A percentile compares a stretch with the other conserved stretches of the same genome.
These are phyloP conservation scores for Eumeta japonica DNA, from an alignment of 1,140 invertebrate genomes.

Conservation along the genomic window DNA sequence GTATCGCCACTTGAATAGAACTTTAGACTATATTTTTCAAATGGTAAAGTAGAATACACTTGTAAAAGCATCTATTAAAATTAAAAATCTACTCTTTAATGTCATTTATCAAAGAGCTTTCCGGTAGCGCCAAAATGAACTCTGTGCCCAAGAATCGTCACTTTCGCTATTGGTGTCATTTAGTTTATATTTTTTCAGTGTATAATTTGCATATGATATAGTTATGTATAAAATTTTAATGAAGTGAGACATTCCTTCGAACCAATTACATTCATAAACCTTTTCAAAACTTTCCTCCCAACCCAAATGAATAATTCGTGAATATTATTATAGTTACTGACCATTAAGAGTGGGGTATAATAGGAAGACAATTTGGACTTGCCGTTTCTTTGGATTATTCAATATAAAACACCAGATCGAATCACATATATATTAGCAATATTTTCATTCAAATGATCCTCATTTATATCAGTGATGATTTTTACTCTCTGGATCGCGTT, in stretches of 20 bases:
- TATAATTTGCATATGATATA: slow-evolving; percentile 6
- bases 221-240: slow-evolving; percentile 23
- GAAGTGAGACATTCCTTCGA: slow-evolving; percentile 11
- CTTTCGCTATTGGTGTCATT: slow-evolving; percentile 11
- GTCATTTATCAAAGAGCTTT: slow-evolving; percentile 14
- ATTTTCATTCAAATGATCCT: too few relatives aligned
- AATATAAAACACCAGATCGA: too few relatives aligned
- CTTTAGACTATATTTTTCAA: slow-evolving; percentile 11
- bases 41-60: slow-evolving; percentile 15
- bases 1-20: slow-evolving; percentile 5
- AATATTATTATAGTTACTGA: slow-evolving; percentile 26
- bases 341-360: slow-evolving; percentile 17
- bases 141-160: slow-evolving; percentile 9
- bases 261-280: slow-evolving; percentile 5
- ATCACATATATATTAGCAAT: too few relatives aligned
- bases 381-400: too few relatives aligned
- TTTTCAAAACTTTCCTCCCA: slow-evolving; percentile 8
- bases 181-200: slow-evolving; percentile 7
- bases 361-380: too few relatives aligned
- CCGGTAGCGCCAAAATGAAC: slow-evolving; percentile 13
- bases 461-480: too few relatives aligned
- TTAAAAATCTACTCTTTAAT: slow-evolving; percentile 10
- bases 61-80: slow-evolving; percentile 13
- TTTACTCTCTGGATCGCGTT: too few relatives aligned
- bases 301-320: slow-evolving; percentile 12